Evolutionary conservation across 2,113 vertebrate species (phyloP), one percentile per base, ranked within the genome.

Genomic region (Hemiprocne comata): DNA sequence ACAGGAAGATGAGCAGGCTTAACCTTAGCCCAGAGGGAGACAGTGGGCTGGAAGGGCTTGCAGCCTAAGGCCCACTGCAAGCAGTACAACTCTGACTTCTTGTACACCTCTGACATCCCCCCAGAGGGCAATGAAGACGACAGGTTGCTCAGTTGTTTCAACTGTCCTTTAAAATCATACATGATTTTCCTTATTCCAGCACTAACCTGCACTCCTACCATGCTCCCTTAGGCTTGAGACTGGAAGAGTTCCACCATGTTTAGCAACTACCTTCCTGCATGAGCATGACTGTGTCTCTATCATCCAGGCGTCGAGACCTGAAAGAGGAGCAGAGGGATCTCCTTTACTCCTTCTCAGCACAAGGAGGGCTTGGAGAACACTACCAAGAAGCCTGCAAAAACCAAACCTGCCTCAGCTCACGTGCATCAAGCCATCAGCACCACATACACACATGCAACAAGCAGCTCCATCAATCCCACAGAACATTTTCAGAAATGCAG

Each of bases 221-320:
- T 0, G 1, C 12, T 26, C 16, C 54, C 57, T 78, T 4, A 33
- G 23, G 40, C 29, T 0, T 67, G 65, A 74, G 19, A 29, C 36
- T 24, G 46, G 40, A 50, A 38, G 42, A 86, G 25, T 31, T 34
- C 25, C 28, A 28, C 57, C 38, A 29, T 1, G 2, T 36, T 71
- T 21, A 87, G 50, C 36, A 58, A 38, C 38, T 9, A 16, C 42
- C 3, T 33, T n/a, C 48, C 26, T 4, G 3, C 1, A 9, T 0
- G 13, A 4, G 15, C 12, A 1, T 11, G 13, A 42, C 1, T 17
- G 25, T 42, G 55, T 61, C 54, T 18, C 20, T 17, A 3, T 13
- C 29, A 53, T 40, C 31, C 70, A 48, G 50, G 24, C 6, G 1
- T 8, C 1, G 4, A 48, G 38, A 53, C 28, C 65, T 40, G 20